A percentile compares a stretch with the other conserved stretches of the same genome.
Conservation (phyloP, 1,140 invertebrate genomes). For the Myzus persicae region DNA sequence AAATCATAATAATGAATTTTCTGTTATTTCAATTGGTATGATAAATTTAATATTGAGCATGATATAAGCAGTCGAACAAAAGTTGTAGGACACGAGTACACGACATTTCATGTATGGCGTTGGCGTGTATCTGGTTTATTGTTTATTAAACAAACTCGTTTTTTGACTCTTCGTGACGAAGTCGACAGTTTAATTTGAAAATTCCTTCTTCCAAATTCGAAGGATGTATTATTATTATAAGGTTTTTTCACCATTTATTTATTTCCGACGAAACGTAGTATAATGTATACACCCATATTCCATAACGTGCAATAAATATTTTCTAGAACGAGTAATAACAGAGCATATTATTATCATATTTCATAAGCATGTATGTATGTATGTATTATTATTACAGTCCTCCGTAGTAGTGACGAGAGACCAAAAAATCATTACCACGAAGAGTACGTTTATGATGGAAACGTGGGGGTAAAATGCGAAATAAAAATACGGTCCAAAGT, state of each 20-base stretch:
- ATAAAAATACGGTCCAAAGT: neutral
- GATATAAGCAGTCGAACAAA: neutral
- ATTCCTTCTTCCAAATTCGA: neutral
- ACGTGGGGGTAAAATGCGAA: neutral
- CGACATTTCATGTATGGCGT: neutral
- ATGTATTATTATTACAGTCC: neutral
- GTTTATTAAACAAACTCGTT: neutral
- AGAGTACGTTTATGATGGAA: neutral
- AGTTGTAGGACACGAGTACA: neutral
- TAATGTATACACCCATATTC: neutral
- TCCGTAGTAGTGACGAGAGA: neutral
- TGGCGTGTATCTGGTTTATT: neutral
- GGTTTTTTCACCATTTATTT: no score
- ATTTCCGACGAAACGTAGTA: neutral
- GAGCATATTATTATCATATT: neutral
- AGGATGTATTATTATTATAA: neutral
- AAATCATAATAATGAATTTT: neutral
- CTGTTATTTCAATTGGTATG: neutral
- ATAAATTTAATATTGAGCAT: neutral
- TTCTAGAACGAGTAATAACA: neutral
- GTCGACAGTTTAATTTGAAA: slow-evolving; percentile 1
- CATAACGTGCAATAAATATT: neutral
- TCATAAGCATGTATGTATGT: neutral
- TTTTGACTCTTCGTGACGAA: neutral
- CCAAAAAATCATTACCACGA: neutral